phyloP scores from a whole-genome alignment of 2,113 vertebrate genomes.

The Butastur rufipennis region DNA sequence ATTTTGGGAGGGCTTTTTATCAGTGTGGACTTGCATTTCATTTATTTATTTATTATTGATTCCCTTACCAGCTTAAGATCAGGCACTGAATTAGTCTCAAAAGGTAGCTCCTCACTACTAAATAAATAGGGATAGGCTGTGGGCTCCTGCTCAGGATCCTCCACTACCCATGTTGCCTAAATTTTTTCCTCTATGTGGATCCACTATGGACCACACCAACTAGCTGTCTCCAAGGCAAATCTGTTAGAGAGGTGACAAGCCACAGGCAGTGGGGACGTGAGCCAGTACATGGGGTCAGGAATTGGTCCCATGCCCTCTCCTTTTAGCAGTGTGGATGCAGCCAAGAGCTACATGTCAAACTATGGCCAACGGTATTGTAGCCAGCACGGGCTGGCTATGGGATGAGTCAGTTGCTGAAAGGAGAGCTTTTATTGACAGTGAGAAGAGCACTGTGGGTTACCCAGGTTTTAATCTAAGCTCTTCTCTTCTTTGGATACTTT shows the following conservation, averaged over 20 bases:
- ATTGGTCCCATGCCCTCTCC: neutral
- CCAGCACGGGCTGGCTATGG: neutral
- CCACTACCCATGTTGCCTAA: neutral
- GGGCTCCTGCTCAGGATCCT: neutral
- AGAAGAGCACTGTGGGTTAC: neutral
- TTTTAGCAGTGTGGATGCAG: neutral
- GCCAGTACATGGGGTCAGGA: neutral
- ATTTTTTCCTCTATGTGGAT: neutral
- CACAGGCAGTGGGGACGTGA: neutral
- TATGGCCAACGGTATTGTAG: neutral
- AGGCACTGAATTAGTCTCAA: neutral
- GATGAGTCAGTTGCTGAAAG: neutral
- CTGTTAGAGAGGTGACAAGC: neutral
- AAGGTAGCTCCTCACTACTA: neutral
- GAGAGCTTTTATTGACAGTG: neutral
- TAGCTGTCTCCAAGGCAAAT: neutral
- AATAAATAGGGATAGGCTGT: neutral
- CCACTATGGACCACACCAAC: neutral
- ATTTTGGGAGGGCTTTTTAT: neutral
- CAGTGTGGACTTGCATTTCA: neutral
- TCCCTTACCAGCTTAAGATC: neutral
- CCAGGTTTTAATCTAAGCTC: neutral
- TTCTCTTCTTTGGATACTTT: neutral
- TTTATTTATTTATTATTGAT: neutral
- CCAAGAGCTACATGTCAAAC: neutral